Evolutionary conservation across 2,797 vertebrate species (phyloP), one percentile per base, ranked within the genome.

Genomic region (Macropodus opercularis): DNA sequence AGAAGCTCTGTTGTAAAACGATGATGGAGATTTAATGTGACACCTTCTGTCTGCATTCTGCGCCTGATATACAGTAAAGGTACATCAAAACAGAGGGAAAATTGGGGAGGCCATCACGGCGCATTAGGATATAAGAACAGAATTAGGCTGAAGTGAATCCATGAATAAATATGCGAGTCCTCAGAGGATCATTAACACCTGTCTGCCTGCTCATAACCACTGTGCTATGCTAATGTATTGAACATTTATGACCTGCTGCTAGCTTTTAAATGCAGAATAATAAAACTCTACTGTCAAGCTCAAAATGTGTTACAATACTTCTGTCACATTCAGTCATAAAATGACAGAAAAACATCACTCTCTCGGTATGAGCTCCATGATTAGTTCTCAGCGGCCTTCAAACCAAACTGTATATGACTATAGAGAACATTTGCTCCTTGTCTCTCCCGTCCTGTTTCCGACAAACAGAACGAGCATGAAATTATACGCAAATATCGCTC

Each of bases 171-270:
- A 77, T 83, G 9, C 0, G 36, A 39, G 76, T 81, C 87, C 85
- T 80, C 6, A 15, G 85, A 84, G 85, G 71, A 86, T 87, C 76
- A 86, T 87, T 84, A 87, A 80, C 84, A 86, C 84, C 84, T 85
- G 79, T 84, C 79, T 72, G 67, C 46, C 82, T 56, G 71, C 72
- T 78, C 67, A 40, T 53, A 77, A 61, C 67, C 50, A 75, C 72
- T 49, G 63, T 65, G 71, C 54, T 82, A 82, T 86, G 83, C 65
- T 75, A 90, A 86, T 84, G 34, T 41, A 4, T 19, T 64, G 53
- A 75, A 81, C 71, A 68, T 71, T 84, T 67, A 69, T 50, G 75
- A 80, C 72, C 69, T 38, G 58, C 77, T 51, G 56, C 32, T 68
- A 36, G 54, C 62, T 72, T 80, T 83, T 85, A 83, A 85, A 79